These are phyloP conservation scores for Trichosurus vulpecula DNA, from an alignment of 2,797 vertebrate species.

Conservation along the genomic window DNA sequence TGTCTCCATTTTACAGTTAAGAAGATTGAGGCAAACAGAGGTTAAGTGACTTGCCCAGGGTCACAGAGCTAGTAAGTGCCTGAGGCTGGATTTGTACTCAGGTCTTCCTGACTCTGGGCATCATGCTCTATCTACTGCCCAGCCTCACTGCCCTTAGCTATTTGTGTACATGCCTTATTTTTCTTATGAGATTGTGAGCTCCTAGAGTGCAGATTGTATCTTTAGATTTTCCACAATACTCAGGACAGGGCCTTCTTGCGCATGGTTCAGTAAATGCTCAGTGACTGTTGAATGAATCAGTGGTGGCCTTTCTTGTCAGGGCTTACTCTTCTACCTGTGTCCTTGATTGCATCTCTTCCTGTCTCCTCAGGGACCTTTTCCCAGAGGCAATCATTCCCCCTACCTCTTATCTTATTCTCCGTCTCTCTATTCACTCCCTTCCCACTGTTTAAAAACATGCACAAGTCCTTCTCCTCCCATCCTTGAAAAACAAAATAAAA, in stretches of 20 bases:
- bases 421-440: not conserved
- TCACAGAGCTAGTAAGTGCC: not conserved
- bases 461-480: not conserved
- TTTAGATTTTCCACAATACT: not conserved
- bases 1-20: not conserved
- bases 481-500: not conserved
- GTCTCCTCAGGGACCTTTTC: not conserved
- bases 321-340: not conserved
- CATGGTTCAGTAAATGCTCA: not conserved
- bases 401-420: not conserved
- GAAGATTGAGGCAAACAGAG: not conserved
- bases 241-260: not conserved
- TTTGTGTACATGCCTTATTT: not conserved
- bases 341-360: not conserved
- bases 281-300: not conserved
- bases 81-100: not conserved
- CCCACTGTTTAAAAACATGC: not conserved
- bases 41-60: not conserved
- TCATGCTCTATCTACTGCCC: not conserved
- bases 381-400: not conserved
- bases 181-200: not conserved
- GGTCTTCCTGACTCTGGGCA: not conserved
- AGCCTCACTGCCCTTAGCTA: not conserved
- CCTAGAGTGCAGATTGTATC: too few species aligned
- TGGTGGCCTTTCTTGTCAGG: not conserved